phyloP scores from a whole-genome alignment of 2,888 invertebrate genomes.

The Ennomos fuscantarius region DNA sequence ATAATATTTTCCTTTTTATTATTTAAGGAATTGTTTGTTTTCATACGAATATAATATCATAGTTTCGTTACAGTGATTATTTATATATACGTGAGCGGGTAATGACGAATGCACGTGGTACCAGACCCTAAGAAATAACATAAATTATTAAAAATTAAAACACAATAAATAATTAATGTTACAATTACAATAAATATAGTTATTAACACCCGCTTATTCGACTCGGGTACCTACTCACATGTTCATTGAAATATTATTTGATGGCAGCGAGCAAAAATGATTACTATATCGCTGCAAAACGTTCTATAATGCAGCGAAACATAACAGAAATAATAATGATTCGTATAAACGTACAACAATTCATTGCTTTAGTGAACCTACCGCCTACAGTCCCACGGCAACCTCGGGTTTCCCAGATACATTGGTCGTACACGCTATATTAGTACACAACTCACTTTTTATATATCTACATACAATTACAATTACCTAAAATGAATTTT shows the following conservation, averaged over 20 bases:
- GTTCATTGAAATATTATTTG: slow-evolving; percentile 17
- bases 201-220: slow-evolving; percentile 20
- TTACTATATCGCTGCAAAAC: slow-evolving; percentile 41
- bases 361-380: slow-evolving; percentile 60
- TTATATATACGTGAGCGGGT: slow-evolving; percentile 75
- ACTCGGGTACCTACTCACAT: slow-evolving; percentile 12
- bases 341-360: slow-evolving; percentile 41
- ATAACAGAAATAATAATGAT: slow-evolving; percentile 53
- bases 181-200: slow-evolving; percentile 20
- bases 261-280: slow-evolving; percentile 25
- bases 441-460: slow-evolving; percentile 64
- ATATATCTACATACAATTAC: slow-evolving; percentile 53
- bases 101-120: slow-evolving; percentile 72
- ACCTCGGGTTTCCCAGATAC: slow-evolving; percentile 50
- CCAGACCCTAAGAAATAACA: slow-evolving; percentile 13
- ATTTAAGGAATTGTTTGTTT: slow-evolving; percentile 76
- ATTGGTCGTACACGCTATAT: slow-evolving; percentile 72
- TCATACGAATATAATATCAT: slow-evolving; percentile 80
- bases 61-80: slow-evolving; percentile 78
- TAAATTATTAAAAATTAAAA: slow-evolving; percentile 9
- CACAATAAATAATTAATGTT: slow-evolving; percentile 8
- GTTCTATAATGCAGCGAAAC: slow-evolving; percentile 48
- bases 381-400: slow-evolving; percentile 50
- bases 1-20: slow-evolving; percentile 78
- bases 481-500: slow-evolving; percentile 27